Evolutionary conservation across 2,888 invertebrate species (phyloP).

Genomic region (Polymixis flavicincta): DNA sequence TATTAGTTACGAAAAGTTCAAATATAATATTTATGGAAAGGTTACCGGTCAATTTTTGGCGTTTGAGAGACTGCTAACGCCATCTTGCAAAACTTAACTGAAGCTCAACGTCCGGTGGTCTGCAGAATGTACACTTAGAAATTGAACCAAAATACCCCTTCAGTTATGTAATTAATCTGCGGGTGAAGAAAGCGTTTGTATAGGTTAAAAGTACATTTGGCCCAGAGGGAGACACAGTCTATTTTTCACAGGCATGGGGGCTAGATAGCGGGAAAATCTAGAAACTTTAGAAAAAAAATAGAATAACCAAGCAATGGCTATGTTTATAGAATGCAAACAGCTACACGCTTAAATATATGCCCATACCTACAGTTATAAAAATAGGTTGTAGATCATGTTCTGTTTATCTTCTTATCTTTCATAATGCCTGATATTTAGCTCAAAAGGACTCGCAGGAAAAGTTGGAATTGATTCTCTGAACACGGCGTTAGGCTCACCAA

Average conservation of each 20-base stretch:
- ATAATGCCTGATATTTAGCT: neutral
- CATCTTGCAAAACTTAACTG: constrained; percentile 24
- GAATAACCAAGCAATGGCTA: neutral
- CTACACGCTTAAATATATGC: neutral
- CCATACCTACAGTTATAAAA: neutral
- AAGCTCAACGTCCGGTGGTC: neutral
- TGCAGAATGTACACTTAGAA: neutral
- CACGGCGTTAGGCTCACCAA: neutral
- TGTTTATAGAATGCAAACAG: neutral
- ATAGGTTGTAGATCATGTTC: neutral
- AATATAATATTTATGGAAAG: neutral
- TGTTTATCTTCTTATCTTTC: neutral
- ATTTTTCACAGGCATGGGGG: neutral
- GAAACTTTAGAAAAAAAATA: neutral
- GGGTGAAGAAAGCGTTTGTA: neutral
- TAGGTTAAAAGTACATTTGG: neutral
- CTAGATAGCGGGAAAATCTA: neutral
- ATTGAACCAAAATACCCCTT: neutral
- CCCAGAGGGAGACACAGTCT: neutral
- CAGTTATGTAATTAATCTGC: too few species aligned
- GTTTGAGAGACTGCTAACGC: constrained; percentile 15
- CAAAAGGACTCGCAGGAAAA: neutral
- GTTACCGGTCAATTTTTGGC: neutral
- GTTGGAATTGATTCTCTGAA: neutral
- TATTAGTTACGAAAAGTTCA: neutral